phyloP scores from a whole-genome alignment of 2,113 vertebrate species.

The Aix galericulata region DNA sequence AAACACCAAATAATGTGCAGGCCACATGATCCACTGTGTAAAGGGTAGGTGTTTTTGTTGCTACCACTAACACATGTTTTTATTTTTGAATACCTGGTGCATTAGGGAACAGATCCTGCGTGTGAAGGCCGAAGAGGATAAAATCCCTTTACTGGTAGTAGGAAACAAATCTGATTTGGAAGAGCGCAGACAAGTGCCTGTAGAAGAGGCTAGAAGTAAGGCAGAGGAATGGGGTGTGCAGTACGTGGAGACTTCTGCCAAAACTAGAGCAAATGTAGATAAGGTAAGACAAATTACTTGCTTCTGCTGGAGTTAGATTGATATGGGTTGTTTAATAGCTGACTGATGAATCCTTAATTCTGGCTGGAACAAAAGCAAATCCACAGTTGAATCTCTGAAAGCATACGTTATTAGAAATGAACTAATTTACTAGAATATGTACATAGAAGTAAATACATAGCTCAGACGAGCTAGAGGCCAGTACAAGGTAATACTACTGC shows the following conservation, averaged over 20 bases:
- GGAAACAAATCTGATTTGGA: conserved; percentile 98
- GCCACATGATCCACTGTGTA: neutral
- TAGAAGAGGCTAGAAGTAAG: conserved; percentile 85
- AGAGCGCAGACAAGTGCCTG: conserved; percentile 89
- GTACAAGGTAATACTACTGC: neutral
- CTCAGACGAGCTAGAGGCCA: neutral
- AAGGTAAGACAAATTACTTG: conserved; percentile 80
- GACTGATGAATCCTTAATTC: neutral
- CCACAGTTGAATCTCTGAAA: neutral
- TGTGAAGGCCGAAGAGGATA: conserved; percentile 94
- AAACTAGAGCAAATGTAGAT: conserved; percentile 96
- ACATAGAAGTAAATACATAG: neutral
- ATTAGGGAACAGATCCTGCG: conserved; percentile 95
- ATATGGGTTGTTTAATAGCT: neutral
- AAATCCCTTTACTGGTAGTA: conserved; percentile 91
- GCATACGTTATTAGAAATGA: neutral
- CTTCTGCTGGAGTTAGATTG: neutral
- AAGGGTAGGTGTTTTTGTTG: neutral
- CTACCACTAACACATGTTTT: neutral
- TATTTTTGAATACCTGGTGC: conserved; percentile 24
- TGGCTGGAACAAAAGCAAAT: neutral
- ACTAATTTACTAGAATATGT: neutral
- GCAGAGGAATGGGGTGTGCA: conserved; percentile 92
- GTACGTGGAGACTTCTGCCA: conserved; percentile 97
- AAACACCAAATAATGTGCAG: neutral